A percentile compares a stretch with the other conserved stretches of the same genome.
Evolutionary conservation across 1,140 invertebrate genomes (phyloP).

Genomic region (Portunus trituberculatus): DNA sequence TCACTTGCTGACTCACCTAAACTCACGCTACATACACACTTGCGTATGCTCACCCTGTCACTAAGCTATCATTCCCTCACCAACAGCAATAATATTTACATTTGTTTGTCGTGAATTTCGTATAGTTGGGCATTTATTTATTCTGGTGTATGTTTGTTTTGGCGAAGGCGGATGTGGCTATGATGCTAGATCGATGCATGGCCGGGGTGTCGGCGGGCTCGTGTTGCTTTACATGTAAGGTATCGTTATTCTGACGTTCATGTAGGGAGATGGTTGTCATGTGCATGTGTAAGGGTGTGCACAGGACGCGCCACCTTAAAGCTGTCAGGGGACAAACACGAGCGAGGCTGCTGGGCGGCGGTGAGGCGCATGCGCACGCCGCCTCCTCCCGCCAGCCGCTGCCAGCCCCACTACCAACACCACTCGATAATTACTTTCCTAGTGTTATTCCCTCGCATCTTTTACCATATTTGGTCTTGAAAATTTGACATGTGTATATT

Average conservation of each 20-base stretch:
- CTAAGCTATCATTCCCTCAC: too few species aligned
- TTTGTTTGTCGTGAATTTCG: too few species aligned
- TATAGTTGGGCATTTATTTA: too few species aligned
- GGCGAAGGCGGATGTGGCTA: too few species aligned
- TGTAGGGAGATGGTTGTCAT: background rate
- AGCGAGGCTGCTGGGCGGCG: constrained; percentile 2
- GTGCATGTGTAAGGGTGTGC: constrained; percentile 25
- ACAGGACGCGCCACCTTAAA: constrained; percentile 55
- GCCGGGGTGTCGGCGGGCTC: background rate
- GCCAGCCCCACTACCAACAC: background rate
- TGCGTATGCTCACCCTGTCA: too few species aligned
- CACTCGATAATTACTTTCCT: background rate
- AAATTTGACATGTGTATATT: background rate
- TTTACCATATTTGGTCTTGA: background rate
- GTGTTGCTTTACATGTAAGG: background rate
- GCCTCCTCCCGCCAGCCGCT: background rate
- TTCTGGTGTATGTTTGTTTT: too few species aligned
- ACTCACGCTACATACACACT: background rate
- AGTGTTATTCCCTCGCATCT: background rate
- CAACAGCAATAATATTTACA: background rate
- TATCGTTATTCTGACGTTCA: background rate
- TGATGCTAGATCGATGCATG: background rate
- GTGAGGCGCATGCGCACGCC: constrained; percentile 39
- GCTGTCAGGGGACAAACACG: constrained; percentile 68
- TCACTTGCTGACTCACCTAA: background rate